These are phyloP conservation scores for Thymelicus lineola DNA, from an alignment of 2,888 invertebrate genomes.

Conservation along the genomic window DNA sequence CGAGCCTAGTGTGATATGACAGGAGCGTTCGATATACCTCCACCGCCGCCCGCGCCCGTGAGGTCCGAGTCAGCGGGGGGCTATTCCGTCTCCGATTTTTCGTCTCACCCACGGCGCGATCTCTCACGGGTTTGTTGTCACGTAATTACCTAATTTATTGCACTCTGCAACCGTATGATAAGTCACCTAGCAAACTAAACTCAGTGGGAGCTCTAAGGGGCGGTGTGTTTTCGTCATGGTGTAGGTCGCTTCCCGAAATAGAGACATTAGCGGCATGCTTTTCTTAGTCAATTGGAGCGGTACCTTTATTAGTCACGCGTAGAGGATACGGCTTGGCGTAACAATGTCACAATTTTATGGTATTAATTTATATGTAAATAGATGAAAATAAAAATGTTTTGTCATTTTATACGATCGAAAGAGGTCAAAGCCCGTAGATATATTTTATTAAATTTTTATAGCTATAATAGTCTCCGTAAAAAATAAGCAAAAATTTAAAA, in stretches of 20 bases:
- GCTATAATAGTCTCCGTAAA: too few relatives aligned
- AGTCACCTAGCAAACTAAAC: slow-evolving; percentile 60
- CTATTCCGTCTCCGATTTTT: slow-evolving; percentile 54
- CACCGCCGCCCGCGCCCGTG: slow-evolving; percentile 57
- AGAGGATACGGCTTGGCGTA: slow-evolving; percentile 51
- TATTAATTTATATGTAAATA: slow-evolving; percentile 26
- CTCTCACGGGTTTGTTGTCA: slow-evolving; percentile 75
- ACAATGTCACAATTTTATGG: slow-evolving; percentile 43
- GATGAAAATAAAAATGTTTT: slow-evolving; percentile 25
- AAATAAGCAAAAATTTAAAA: too few relatives aligned
- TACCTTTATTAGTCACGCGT: slow-evolving; percentile 64
- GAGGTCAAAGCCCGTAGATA: slow-evolving; percentile 20
- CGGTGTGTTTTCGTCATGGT: slow-evolving; percentile 74
- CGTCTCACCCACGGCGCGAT: slow-evolving; percentile 68
- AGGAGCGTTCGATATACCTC: slow-evolving; percentile 60
- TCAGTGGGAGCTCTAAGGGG: slow-evolving; percentile 63
- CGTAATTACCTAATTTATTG: slow-evolving; percentile 81
- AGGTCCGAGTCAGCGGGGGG: slow-evolving; percentile 77
- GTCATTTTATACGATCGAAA: slow-evolving; percentile 3
- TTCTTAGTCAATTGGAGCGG: slow-evolving; percentile 63
- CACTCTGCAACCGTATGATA: slow-evolving; percentile 59
- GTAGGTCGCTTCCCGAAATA: slow-evolving; percentile 79
- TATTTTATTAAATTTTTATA: background rate
- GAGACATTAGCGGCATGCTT: slow-evolving; percentile 72
- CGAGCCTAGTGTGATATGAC: slow-evolving; percentile 58